Conservation (phyloP, 1,140 invertebrate species). For the Wiebesia pumilae region DNA sequence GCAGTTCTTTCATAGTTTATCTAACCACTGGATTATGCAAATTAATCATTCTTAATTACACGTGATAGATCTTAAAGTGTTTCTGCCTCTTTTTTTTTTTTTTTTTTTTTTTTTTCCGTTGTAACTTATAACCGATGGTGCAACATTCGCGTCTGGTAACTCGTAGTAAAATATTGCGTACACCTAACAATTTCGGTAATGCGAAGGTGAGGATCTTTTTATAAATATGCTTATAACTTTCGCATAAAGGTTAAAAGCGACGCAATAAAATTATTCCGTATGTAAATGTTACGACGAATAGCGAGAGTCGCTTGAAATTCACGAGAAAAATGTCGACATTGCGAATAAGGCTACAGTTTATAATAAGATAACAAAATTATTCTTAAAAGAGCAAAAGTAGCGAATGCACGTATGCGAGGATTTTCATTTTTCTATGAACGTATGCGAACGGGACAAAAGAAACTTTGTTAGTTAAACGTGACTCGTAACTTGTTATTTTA, state of each 20-base stretch:
- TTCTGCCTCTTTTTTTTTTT: too few relatives aligned
- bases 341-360: not conserved
- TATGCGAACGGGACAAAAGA: too few relatives aligned
- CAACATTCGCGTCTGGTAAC: not conserved
- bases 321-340: not conserved
- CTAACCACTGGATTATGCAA: not conserved
- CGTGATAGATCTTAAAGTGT: not conserved
- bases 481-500: too few relatives aligned
- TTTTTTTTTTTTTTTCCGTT: not conserved
- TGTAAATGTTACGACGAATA: slow-evolving; percentile 31
- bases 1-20: not conserved
- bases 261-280: slow-evolving; percentile 7
- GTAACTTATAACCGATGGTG: not conserved
- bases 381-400: not conserved
- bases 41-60: not conserved
- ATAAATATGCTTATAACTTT: slow-evolving; percentile 1
- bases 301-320: slow-evolving; percentile 6
- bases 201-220: not conserved
- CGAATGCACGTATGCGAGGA: not conserved
- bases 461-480: too few relatives aligned
- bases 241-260: not conserved
- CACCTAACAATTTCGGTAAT: not conserved
- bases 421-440: not conserved
- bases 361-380: not conserved
- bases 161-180: not conserved